Base-by-base conservation (phyloP, 64 coral and sea anemone genomes). In the Catalaphyllia jardinei region DNA sequence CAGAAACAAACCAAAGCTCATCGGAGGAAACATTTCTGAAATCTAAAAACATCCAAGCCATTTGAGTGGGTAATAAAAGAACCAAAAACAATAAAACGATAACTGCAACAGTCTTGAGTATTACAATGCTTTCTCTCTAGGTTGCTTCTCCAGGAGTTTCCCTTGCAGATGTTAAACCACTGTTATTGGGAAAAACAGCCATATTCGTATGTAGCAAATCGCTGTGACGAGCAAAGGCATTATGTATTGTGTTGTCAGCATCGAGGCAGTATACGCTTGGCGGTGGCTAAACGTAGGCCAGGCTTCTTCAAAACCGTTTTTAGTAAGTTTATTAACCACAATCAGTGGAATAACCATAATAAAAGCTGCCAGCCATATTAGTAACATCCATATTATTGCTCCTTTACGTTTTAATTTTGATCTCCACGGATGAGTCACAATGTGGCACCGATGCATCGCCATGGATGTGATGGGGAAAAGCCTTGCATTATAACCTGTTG, bases 381-480 rank as follows among this genome's bases (percentile, higher is more conserved):
- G 25, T 4, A 46, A 59, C 73, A 96, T 86, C 87, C 91, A 75
- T 17, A 88, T 31, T 12, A 75, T 29, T 62, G 88, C 89, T 33
- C 31, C 17, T 71, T 74, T 86, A 17, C 87, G 78, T 31, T 89
- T 90, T 17, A 93, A 87, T 25, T 96, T 89, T 10, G 46, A 76
- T 29, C 79, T 73, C 42, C 93, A 91, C 24, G 94, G 94, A 31
- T 96, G 86, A 17, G 93, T 71, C 15, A 96, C 93, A 72, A 96
- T 80, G 33, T 88, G 74, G 51, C 91, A 96, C 31, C 94, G 87
- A 67, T 96, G 87, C 0, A 93, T 79, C 16, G 94, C 92, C 94
- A 96, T 96, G 18, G 94, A 86, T 17, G 94, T 93, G 67, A 96
- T 52, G 3, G 94, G 91, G n/a, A 93, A 96, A 31, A 93, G 93